Base-by-base conservation (phyloP, 2,888 invertebrate genomes). In the Drosophila leonis region DNA sequence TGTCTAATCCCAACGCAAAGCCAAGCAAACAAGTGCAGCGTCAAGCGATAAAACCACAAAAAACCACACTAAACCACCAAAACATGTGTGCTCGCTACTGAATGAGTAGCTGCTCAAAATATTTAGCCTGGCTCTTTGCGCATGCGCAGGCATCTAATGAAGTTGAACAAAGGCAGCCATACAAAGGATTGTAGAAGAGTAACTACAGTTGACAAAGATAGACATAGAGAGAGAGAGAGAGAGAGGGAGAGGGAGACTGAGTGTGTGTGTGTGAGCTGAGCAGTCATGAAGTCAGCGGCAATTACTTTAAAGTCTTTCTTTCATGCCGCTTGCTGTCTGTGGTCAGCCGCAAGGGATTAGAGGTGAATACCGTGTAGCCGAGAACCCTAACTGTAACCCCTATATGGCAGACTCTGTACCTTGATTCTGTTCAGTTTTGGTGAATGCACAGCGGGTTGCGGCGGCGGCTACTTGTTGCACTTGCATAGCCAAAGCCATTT, bases 261-360 rank as follows among this genome's bases (percentile, higher is more conserved):
- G 9, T 9, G 24, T 24, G 24, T 0, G 12, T 41, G n/a, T 10
- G n/a, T 62, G 33, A 35, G 56, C 55, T 33, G 42, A 57, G 35
- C 73, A 90, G 90, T 88, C 90, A 90, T 66, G 73, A 88, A 88
- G 88, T 88, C 88, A 88, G 65, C 85, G 78, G 74, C 88, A 88
- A 88, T 88, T 90, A 87, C 81, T 59, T 66, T 72, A 74, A 88
- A 87, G 69, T 75, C 88, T 60, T 33, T 44, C 29, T 60, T 55
- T 56, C 54, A 56, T 65, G 52, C 63, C 65, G 78, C 72, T 69
- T 55, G 59, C 78, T 75, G 84, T 66, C 78, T 75, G 84, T 66
- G 87, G 89, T 84, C 66, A 75, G 51, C 67, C 71, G 41, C 69
- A 37, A 67, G 35, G 83, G 83, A 81, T 81, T 83, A 88, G 24